Percentiles rank a stretch among this genome's conserved stretches.
phyloP scores from a whole-genome alignment of 1,140 invertebrate genomes.

The Conus ventricosus region DNA sequence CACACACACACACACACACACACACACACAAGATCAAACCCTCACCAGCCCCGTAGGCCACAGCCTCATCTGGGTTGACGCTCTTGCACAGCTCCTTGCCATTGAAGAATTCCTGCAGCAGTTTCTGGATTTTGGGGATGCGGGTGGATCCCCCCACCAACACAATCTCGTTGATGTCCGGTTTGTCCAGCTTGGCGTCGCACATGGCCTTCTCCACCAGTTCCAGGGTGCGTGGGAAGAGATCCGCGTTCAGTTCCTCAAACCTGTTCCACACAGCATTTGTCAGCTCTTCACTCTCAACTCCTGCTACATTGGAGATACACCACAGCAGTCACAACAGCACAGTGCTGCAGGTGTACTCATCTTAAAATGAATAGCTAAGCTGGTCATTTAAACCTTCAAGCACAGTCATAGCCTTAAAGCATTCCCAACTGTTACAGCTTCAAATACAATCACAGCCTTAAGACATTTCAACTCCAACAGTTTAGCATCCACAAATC shows the following conservation, averaged over 20 bases:
- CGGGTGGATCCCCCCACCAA: conserved; percentile 95
- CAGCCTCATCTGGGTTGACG: conserved; percentile 89
- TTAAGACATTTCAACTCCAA: no score
- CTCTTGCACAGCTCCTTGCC: conserved; percentile 96
- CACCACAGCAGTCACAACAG: no score
- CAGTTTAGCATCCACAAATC: no score
- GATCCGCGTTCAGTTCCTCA: conserved; percentile 87
- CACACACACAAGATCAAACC: not conserved
- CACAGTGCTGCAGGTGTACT: no score
- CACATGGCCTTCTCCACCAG: conserved; percentile 89
- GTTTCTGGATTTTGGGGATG: conserved; percentile 97
- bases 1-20: no score
- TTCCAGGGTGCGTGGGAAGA: conserved; percentile 91
- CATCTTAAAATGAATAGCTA: no score
- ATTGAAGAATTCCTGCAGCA: conserved; percentile 95
- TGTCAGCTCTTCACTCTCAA: no score
- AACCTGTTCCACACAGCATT: conserved; percentile 75
- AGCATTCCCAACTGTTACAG: no score
- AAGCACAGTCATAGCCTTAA: no score
- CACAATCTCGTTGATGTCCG: conserved; percentile 94
- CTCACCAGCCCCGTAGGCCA: conserved; percentile 83
- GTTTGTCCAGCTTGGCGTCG: conserved; percentile 89
- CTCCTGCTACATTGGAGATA: no score
- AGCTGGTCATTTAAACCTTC: no score
- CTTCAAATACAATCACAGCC: no score